Conservation (phyloP, 1,140 invertebrate species). For the Drosophila micromelanica region DNA sequence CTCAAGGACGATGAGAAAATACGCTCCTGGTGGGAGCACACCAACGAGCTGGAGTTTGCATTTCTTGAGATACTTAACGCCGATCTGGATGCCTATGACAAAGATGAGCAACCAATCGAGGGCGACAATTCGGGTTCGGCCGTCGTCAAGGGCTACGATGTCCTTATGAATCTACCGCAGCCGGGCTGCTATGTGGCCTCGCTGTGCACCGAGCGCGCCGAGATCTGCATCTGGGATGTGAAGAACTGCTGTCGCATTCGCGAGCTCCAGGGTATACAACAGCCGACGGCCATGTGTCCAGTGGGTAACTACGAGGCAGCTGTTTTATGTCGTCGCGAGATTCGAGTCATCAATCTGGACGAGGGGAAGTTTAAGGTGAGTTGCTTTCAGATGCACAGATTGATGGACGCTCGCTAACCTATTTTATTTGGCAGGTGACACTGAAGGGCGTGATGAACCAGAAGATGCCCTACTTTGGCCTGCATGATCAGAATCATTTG, state of each 20-base stretch:
- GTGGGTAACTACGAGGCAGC: constrained; percentile 90
- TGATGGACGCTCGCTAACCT: too few relatives aligned
- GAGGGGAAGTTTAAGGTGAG: constrained; percentile 86
- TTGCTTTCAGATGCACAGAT: background rate
- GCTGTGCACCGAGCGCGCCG: constrained; percentile 89
- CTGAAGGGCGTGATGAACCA: constrained; percentile 96
- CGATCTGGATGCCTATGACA: constrained; percentile 55
- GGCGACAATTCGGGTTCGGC: background rate
- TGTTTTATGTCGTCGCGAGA: constrained; percentile 91
- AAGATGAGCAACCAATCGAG: constrained; percentile 23
- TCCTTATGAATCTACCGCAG: constrained; percentile 74
- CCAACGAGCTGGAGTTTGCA: constrained; percentile 75
- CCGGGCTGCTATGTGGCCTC: constrained; percentile 89
- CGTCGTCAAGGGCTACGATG: constrained; percentile 66
- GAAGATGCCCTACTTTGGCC: constrained; percentile 94
- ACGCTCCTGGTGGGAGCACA: constrained; percentile 71
- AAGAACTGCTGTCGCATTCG: constrained; percentile 87
- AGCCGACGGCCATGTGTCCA: constrained; percentile 89
- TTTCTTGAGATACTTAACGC: constrained; percentile 78
- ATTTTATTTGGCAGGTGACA: constrained; percentile 80
- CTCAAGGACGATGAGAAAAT: constrained; percentile 77
- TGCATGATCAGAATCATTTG: constrained; percentile 91
- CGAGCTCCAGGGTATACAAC: constrained; percentile 88
- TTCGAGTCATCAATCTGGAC: constrained; percentile 91
- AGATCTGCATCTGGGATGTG: constrained; percentile 92